Percentiles rank a stretch among this genome's conserved stretches.
Conservation (phyloP, 2,113 vertebrate species). For the Promerops cafer region DNA sequence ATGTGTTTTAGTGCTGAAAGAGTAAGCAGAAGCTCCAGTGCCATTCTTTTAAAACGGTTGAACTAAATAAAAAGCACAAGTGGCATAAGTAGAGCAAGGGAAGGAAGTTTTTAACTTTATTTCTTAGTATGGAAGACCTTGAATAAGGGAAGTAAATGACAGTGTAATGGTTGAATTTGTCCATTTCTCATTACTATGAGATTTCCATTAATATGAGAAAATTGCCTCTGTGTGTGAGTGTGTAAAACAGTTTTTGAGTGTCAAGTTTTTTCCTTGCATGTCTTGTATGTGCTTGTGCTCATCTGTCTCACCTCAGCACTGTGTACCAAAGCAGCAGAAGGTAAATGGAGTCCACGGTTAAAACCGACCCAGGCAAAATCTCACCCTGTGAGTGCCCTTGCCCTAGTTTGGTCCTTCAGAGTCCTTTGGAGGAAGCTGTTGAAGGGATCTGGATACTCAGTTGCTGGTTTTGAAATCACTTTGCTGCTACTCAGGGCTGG, state of each 20-base stretch:
- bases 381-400: fast-evolving
- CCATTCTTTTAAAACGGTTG: neutral
- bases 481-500: neutral
- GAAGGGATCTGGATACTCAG: neutral
- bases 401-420: fast-evolving
- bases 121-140: neutral
- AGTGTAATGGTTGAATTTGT: neutral
- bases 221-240: neutral
- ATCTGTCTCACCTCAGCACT: neutral
- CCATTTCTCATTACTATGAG: neutral
- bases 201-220: neutral
- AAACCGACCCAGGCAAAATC: neutral
- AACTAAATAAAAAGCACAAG: neutral
- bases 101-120: neutral
- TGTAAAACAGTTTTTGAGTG: neutral
- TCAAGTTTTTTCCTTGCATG: neutral
- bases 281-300: neutral
- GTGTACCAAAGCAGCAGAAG: neutral
- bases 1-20: neutral
- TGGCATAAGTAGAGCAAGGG: neutral
- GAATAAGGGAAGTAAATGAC: neutral
- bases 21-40: neutral
- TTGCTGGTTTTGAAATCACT: neutral
- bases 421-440: neutral
- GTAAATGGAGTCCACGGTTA: neutral